phyloP scores from a whole-genome alignment of 2,888 invertebrate species.

The Clunio marinus region DNA sequence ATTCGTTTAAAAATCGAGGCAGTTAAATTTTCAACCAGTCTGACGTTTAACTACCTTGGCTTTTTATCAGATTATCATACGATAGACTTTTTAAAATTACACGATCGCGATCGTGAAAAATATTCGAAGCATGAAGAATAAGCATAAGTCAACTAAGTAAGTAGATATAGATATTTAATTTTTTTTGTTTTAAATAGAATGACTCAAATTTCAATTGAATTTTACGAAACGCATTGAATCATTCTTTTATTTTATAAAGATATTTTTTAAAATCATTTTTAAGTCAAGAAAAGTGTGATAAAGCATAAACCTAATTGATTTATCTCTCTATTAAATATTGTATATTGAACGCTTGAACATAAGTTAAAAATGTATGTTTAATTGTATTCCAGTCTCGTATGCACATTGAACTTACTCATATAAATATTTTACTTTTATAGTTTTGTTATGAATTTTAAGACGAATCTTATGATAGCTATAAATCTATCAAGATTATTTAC shows the following conservation, averaged over 20 bases:
- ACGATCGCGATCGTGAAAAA: too few species aligned
- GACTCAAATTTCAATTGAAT: too few species aligned
- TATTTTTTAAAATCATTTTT: neutral
- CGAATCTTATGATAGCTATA: too few species aligned
- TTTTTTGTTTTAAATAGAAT: too few species aligned
- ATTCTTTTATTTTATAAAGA: too few species aligned
- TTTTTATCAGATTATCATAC: neutral
- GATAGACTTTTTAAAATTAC: neutral
- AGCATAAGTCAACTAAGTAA: too few species aligned
- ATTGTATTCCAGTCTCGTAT: slow-evolving; percentile 15
- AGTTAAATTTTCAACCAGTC: too few species aligned
- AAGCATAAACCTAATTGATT: slow-evolving; percentile 5
- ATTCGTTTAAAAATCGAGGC: too few species aligned
- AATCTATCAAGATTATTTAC: too few species aligned
- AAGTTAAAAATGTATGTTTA: neutral
- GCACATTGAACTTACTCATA: neutral
- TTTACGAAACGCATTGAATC: too few species aligned
- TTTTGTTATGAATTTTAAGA: slow-evolving; percentile 11
- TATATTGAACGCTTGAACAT: neutral
- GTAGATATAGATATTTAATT: too few species aligned
- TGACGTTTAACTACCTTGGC: neutral
- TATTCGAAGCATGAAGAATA: too few species aligned
- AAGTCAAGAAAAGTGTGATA: neutral
- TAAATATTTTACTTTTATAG: neutral
- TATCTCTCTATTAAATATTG: neutral